Conservation (phyloP, 2,797 vertebrate species). For the Acomys russatus region DNA sequence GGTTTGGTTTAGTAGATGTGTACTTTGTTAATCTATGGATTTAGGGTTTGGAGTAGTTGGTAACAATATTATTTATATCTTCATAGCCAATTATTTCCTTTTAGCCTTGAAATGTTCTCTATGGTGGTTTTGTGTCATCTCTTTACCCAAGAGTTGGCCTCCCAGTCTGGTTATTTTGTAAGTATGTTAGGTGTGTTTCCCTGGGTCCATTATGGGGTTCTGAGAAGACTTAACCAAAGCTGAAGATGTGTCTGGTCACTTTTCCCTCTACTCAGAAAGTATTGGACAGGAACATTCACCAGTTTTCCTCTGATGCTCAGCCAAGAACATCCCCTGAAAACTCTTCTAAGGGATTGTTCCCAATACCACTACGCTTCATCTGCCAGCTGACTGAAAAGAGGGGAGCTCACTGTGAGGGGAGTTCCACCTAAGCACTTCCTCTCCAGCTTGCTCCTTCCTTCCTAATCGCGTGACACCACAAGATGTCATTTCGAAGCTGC, state of each 20-base stretch:
- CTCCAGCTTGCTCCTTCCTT: constrained; percentile 68
- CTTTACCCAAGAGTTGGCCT: constrained; percentile 62
- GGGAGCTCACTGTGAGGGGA: constrained; percentile 63
- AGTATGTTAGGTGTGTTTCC: constrained; percentile 62
- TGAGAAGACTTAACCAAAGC: constrained; percentile 48
- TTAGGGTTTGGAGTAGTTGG: constrained; percentile 67
- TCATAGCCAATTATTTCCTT: constrained; percentile 71
- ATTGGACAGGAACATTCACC: constrained; percentile 78
- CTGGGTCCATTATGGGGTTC: not conserved
- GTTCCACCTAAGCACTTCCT: constrained; percentile 67
- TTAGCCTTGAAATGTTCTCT: constrained; percentile 79
- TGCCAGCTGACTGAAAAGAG: constrained; percentile 73
- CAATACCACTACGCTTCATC: constrained; percentile 69
- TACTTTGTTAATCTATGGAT: constrained; percentile 55
- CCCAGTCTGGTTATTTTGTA: constrained; percentile 79
- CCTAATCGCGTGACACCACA: constrained; percentile 14
- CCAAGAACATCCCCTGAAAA: constrained; percentile 78
- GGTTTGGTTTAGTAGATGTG: constrained; percentile 60
- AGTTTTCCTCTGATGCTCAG: constrained; percentile 84
- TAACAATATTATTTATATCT: constrained; percentile 70
- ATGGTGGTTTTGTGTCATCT: constrained; percentile 76
- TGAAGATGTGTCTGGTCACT: constrained; percentile 50
- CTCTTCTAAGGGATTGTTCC: constrained; percentile 78
- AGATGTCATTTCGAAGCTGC: constrained; percentile 29
- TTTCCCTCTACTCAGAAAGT: constrained; percentile 82